Conservation (phyloP, 2,888 invertebrate species). For the Limenitis camilla region DNA sequence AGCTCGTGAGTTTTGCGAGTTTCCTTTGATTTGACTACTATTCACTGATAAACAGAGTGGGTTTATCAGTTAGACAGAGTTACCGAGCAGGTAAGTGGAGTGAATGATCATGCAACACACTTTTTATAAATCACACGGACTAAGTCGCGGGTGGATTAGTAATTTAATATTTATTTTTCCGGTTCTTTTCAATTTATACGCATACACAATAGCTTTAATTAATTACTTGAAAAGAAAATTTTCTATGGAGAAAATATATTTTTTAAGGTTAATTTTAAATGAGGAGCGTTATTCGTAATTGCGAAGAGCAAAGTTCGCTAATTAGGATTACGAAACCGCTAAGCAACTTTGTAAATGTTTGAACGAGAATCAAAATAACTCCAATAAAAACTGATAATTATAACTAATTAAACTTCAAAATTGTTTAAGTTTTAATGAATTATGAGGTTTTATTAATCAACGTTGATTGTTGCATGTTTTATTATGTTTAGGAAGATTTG, state of each 20-base stretch:
- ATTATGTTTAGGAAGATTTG: neutral
- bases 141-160: too few relatives aligned
- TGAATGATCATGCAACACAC: too few relatives aligned
- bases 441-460: conserved; percentile 7
- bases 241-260: conserved; percentile 12
- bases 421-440: conserved; percentile 12
- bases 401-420: conserved; percentile 18
- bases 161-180: too few relatives aligned
- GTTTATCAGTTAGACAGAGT: too few relatives aligned
- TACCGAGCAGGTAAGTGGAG: too few relatives aligned
- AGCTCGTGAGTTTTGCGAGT: too few relatives aligned
- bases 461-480: neutral
- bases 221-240: conserved; percentile 5
- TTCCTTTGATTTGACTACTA: too few relatives aligned
- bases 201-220: too few relatives aligned
- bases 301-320: conserved; percentile 37
- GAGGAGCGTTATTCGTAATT: conserved; percentile 32
- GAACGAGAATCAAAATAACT: conserved; percentile 34
- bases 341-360: conserved; percentile 39
- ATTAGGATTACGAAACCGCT: conserved; percentile 36
- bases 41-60: too few relatives aligned
- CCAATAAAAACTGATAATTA: conserved; percentile 31
- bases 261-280: conserved; percentile 16
- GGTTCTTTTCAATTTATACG: too few relatives aligned
- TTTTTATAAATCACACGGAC: too few relatives aligned